A percentile compares a stretch with the other conserved stretches of the same genome.
phyloP scores from a whole-genome alignment of 1,140 invertebrate species.

The Cotesia vestalis region DNA sequence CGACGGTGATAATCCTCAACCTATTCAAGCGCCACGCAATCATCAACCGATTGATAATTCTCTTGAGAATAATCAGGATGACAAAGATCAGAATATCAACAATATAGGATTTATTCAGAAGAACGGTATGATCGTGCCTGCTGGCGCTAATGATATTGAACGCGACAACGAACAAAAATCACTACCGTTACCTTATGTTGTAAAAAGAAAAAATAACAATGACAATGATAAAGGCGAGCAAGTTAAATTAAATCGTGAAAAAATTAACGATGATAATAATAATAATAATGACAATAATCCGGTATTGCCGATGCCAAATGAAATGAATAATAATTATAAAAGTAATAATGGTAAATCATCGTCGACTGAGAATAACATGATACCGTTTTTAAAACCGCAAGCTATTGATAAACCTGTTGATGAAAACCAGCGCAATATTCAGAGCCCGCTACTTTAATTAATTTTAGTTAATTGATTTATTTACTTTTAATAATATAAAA shows the following conservation, averaged over 20 bases:
- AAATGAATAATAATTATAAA: conserved; percentile 1
- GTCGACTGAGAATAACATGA: conserved; percentile 28
- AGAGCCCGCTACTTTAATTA: conserved; percentile 4
- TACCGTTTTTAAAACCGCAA: conserved; percentile 4
- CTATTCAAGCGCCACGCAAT: conserved; percentile 50
- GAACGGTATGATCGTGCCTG: conserved; percentile 54
- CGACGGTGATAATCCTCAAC: conserved; percentile 46
- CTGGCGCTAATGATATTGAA: conserved; percentile 48
- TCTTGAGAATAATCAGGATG: conserved; percentile 41
- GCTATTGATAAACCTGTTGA: background rate
- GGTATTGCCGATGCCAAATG: conserved; percentile 24
- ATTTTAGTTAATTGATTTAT: background rate
- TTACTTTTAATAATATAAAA: background rate
- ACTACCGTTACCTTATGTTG: conserved; percentile 39
- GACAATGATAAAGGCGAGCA: conserved; percentile 24
- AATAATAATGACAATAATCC: conserved; percentile 14
- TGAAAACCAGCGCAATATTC: conserved; percentile 21
- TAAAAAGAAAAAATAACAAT: conserved; percentile 33
- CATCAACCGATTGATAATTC: conserved; percentile 43
- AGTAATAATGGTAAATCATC: conserved; percentile 36
- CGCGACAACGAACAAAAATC: conserved; percentile 33
- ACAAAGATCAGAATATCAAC: conserved; percentile 36
- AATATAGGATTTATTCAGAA: conserved; percentile 49
- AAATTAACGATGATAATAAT: conserved; percentile 20
- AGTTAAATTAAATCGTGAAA: conserved; percentile 24